These are phyloP conservation scores for Cataglyphis rosenhaueri DNA, from an alignment of 2,888 invertebrate genomes.

Conservation along the genomic window DNA sequence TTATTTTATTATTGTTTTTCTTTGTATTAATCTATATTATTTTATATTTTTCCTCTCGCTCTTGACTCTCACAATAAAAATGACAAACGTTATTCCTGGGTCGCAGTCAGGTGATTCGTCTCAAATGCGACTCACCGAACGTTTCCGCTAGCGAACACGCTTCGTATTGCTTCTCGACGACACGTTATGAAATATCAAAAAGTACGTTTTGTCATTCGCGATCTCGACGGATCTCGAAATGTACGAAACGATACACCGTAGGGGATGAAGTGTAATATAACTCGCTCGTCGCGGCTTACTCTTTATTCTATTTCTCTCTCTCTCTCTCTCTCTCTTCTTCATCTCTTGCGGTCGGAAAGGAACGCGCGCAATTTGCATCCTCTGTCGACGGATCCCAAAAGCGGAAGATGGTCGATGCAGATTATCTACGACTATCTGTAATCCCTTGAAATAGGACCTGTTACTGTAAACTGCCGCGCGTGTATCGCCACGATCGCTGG, in stretches of 20 bases:
- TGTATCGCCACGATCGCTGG: slow-evolving; percentile 64
- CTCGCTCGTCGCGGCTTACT: slow-evolving; percentile 37
- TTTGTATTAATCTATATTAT: too few relatives aligned
- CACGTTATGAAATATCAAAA: slow-evolving; percentile 36
- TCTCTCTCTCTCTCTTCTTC: slow-evolving; percentile 31
- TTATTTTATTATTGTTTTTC: too few relatives aligned
- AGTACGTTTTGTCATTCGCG: slow-evolving; percentile 42
- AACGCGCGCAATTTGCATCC: slow-evolving; percentile 76
- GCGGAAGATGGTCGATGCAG: slow-evolving; percentile 70
- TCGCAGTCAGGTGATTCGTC: slow-evolving; percentile 9
- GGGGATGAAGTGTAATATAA: slow-evolving; percentile 59
- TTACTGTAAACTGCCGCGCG: slow-evolving; percentile 78
- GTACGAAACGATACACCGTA: slow-evolving; percentile 54
- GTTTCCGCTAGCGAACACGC: neutral
- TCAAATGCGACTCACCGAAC: slow-evolving; percentile 2
- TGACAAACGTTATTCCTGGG: neutral
- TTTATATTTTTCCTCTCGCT: neutral
- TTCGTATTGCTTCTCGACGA: slow-evolving; percentile 20
- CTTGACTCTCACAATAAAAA: neutral
- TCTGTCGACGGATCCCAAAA: slow-evolving; percentile 64
- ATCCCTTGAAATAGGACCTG: slow-evolving; percentile 85
- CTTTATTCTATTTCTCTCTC: slow-evolving; percentile 15
- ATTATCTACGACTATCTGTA: slow-evolving; percentile 73
- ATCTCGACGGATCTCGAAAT: slow-evolving; percentile 47
- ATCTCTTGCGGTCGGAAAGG: slow-evolving; percentile 60